Percentiles rank a stretch among this genome's conserved stretches.
These are phyloP conservation scores for Mesorhabditis spiculigera DNA, from an alignment of 2,888 invertebrate species.

Conservation along the genomic window DNA sequence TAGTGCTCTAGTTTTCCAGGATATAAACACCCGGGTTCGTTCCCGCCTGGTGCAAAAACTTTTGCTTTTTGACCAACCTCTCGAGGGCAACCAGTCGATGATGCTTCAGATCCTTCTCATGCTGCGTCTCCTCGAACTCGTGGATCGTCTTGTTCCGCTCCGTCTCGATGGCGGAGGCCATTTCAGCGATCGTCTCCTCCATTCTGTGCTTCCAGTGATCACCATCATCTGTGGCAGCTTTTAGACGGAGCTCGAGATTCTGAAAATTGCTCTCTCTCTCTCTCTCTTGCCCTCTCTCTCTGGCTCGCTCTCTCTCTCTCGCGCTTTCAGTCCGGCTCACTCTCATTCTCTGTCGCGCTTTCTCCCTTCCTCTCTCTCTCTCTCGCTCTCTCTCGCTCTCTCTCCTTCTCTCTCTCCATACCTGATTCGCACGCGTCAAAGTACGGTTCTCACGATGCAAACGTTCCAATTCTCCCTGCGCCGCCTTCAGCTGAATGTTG, in stretches of 20 bases:
- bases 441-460: not conserved
- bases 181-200: constrained; percentile 42
- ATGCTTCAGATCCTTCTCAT: constrained; percentile 38
- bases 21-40: too few relatives aligned
- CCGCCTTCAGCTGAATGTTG: too few relatives aligned
- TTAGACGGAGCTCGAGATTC: constrained; percentile 31
- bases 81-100: constrained; percentile 32
- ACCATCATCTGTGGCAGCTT: constrained; percentile 36
- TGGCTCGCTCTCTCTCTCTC: not conserved
- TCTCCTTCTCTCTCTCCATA: not conserved
- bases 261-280: constrained; percentile 24
- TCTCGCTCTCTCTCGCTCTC: not conserved
- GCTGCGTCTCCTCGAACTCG: constrained; percentile 33
- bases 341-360: not conserved
- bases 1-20: too few relatives aligned
- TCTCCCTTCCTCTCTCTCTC: not conserved
- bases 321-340: not conserved
- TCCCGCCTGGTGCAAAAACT: too few relatives aligned
- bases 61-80: constrained; percentile 18
- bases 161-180: constrained; percentile 13
- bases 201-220: constrained; percentile 44
- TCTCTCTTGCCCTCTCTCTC: not conserved
- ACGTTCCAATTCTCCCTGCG: not conserved
- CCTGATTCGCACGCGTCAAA: not conserved
- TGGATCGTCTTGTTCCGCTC: constrained; percentile 22